phyloP scores from a whole-genome alignment of 2,888 invertebrate species.

The Diarsia dahlii region DNA sequence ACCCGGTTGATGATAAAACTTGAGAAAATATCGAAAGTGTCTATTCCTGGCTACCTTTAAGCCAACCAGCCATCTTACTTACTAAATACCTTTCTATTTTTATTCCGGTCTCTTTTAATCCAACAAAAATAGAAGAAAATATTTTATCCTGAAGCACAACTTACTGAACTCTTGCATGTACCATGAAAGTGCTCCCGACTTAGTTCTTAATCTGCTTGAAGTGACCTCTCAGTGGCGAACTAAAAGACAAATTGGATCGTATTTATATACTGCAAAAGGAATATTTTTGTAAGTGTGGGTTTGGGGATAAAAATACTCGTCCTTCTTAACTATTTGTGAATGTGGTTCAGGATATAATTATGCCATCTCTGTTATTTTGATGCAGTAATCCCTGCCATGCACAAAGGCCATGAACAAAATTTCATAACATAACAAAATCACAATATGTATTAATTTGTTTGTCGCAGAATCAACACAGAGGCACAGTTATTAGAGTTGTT shows the following conservation, averaged over 20 bases:
- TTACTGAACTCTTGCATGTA: slow-evolving; percentile 8
- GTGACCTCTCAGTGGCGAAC: background rate
- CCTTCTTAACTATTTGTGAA: background rate
- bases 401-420: too few relatives aligned
- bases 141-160: background rate
- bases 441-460: too few relatives aligned
- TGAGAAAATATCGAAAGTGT: too few relatives aligned
- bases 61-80: too few relatives aligned
- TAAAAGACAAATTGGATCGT: slow-evolving; percentile 5
- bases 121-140: background rate
- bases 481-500: too few relatives aligned
- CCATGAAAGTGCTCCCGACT: slow-evolving; percentile 28
- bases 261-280: slow-evolving; percentile 26
- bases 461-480: too few relatives aligned
- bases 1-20: too few relatives aligned
- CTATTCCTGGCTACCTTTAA: too few relatives aligned
- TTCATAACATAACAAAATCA: too few relatives aligned
- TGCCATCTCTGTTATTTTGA: background rate
- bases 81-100: background rate
- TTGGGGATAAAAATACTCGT: background rate
- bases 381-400: background rate
- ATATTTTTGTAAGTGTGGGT: background rate
- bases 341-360: background rate
- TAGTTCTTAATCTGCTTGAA: slow-evolving; percentile 27
- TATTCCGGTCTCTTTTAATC: background rate